phyloP scores from a whole-genome alignment of 1,140 invertebrate genomes.

The Ips nitidus region DNA sequence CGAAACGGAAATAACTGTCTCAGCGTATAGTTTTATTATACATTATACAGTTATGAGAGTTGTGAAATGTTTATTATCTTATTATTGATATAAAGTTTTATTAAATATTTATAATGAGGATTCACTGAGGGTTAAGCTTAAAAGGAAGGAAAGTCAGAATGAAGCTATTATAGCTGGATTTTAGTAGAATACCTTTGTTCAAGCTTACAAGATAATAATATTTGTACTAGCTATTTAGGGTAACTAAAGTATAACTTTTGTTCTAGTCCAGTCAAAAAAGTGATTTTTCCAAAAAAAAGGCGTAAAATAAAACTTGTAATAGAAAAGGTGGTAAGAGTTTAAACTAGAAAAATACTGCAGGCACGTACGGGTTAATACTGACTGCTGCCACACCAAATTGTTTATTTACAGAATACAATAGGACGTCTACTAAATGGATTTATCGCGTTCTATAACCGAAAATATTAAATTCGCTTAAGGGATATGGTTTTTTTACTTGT shows the following conservation, averaged over 20 bases:
- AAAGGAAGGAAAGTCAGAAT: no score
- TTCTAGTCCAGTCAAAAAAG: background rate
- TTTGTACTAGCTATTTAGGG: slow-evolving; percentile 42
- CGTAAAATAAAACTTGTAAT: no score
- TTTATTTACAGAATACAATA: slow-evolving; percentile 35
- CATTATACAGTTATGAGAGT: slow-evolving; percentile 38
- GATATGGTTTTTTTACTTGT: no score
- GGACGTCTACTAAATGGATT: background rate
- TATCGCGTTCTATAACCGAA: background rate
- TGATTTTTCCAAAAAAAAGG: background rate
- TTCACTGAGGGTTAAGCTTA: background rate
- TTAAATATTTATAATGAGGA: no score
- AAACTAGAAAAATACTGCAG: slow-evolving; percentile 37
- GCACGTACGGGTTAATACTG: slow-evolving; percentile 52
- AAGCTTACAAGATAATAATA: background rate
- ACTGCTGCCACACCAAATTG: slow-evolving; percentile 50
- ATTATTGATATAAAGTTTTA: background rate
- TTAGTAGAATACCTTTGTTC: no score
- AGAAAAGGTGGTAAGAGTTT: no score
- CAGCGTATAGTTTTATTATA: slow-evolving; percentile 34
- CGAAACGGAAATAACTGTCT: slow-evolving; percentile 49
- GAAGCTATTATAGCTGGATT: no score
- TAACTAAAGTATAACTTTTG: background rate
- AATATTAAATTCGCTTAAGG: no score
- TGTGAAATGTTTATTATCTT: slow-evolving; percentile 38